These are phyloP conservation scores for Drosophila nr. medialis DNA, from an alignment of 2,888 invertebrate species.

Conservation along the genomic window DNA sequence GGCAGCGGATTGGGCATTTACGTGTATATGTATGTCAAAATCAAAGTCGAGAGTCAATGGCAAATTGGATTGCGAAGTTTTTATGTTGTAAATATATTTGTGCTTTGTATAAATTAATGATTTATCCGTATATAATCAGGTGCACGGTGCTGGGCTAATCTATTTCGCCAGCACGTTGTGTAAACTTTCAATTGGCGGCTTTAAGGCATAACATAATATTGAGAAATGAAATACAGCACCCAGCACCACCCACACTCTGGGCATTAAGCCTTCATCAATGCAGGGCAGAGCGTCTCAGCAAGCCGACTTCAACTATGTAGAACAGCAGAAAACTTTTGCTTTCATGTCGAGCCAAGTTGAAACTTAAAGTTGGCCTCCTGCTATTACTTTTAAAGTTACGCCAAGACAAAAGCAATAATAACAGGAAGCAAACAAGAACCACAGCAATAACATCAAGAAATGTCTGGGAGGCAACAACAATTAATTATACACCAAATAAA, in stretches of 20 bases:
- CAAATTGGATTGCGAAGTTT: constrained; percentile 55
- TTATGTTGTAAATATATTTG: constrained; percentile 14
- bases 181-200: constrained; percentile 78
- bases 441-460: constrained; percentile 25
- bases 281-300: constrained; percentile 55
- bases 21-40: constrained; percentile 40
- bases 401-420: constrained; percentile 8
- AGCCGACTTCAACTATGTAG: constrained; percentile 31
- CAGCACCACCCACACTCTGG: constrained; percentile 20
- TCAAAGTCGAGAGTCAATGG: constrained; percentile 71
- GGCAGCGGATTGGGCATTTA: neutral
- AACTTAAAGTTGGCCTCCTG: constrained; percentile 65
- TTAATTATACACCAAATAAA: constrained; percentile 73
- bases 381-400: constrained; percentile 39
- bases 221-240: neutral
- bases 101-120: constrained; percentile 54
- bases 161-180: constrained; percentile 18
- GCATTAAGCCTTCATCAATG: constrained; percentile 66
- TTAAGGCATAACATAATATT: constrained; percentile 61
- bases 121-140: constrained; percentile 57
- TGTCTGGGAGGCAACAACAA: constrained; percentile 68
- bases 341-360: constrained; percentile 56
- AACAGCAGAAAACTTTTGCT: constrained; percentile 65
- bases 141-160: constrained; percentile 15
- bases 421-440: constrained; percentile 4